Evolutionary conservation across 35 echinoderm and acorn worm genomes (phyloP), one percentile per base, ranked within the genome.

Genomic region (Eucidaris tribuloides): DNA sequence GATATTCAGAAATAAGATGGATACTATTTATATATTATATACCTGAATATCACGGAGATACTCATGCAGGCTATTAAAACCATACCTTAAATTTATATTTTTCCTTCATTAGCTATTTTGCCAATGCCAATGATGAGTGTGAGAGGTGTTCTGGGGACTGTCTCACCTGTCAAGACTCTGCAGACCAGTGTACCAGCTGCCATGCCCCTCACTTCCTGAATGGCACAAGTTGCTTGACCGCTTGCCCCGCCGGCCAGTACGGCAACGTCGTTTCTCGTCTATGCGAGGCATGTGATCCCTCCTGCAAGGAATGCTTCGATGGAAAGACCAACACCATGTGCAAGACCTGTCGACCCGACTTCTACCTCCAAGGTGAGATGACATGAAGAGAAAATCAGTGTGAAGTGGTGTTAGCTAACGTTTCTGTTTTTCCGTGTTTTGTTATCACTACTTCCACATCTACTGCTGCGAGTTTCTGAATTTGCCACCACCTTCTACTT

Each of bases 251-350:
- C 19, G 95, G 95, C 23, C 61, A 65, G 60, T 98, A 89, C 66
- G 95, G 95, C 7, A 84, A 93, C 76, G 71, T 76, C 0, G 42
- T 54, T 18, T 62, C 17, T 13, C 38, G 82, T 9, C 25, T 43
- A 18, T 98, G 95, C 52, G 31, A 70, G 59, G 52, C 52, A 2
- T 98, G 95, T 52, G 19, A 92, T 38, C 29, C 27, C 20, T 22
- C 65, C 18, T 97, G 94, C 28, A n/a, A 59, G 23, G 86, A 84
- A 19, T 98, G 95, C 62, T 98, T 89, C 45, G 66, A 93, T 79
- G 95, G 90, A n/a, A 20, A 49, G 42, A 54, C 20, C 31, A 83
- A 86, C 49, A 46, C 85, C 45, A 23, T 78, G 62, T 98, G 95
- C 62, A 82, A 86, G 56, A 38, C 9, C 7, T 98, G 95, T 61